Base-by-base conservation (phyloP, 2,888 invertebrate species). In the Ophion ellenae region DNA sequence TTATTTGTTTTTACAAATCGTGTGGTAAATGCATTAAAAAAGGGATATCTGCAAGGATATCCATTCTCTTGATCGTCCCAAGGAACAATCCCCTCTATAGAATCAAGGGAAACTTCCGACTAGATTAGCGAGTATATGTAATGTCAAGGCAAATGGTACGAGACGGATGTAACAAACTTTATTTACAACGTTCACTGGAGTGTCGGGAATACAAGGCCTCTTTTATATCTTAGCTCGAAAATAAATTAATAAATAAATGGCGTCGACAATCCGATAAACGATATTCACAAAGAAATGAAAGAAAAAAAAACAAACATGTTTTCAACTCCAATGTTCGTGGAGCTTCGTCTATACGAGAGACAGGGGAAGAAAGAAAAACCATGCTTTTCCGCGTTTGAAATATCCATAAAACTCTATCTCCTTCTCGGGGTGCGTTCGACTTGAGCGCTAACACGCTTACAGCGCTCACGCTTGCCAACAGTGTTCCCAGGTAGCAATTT, bases 81-180 rank as follows among this genome's bases (percentile, higher is more conserved):
- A 85, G 84, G 88, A 87, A 73, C 67, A 64, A 82, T 59, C 66
- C 28, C 74, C 61, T 84, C 86, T 91, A 90, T 86, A 69, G 61
- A 32, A 20, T 11, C 20, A 20, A 20, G 53, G 67, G 57, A 69
- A 67, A 66, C 36, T 66, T 67, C 90, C 90, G 93, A 93, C 93
- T 93, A 93, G 93, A 93, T 91, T 92, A 92, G 92, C 92, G 87
- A 92, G 90, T 86, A 80, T 89, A 86, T 5, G 17, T 5, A 53
- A 90, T 87, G 89, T 90, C 77, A 89, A 90, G 89, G 85, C 85
- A 74, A 81, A 87, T 87, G 83, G 81, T 74, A 88, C 86, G 74
- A 87, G 61, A 78, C n/a, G 64, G 47, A 24, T 69, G 67, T 73
- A 87, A 88, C 70, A 86, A 87, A 90, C 87, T 89, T 88, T 86